A percentile compares a stretch with the other conserved stretches of the same genome.
Conservation (phyloP, 2,888 invertebrate genomes). For the Ecliptopera silaceata region DNA sequence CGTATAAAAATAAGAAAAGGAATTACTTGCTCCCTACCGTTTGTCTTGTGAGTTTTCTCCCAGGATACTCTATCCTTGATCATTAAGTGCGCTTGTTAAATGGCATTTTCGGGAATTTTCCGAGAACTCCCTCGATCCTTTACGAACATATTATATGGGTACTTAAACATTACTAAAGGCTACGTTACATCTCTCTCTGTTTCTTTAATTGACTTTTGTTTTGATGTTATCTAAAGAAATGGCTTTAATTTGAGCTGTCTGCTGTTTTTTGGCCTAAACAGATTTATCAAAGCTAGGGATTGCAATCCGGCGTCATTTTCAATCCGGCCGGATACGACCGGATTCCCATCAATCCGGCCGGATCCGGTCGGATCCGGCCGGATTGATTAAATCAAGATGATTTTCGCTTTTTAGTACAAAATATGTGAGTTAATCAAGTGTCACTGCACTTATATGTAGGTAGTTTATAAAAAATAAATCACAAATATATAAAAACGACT, state of each 20-base stretch:
- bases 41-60: conserved; percentile 70
- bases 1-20: conserved; percentile 52
- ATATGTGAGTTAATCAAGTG: too few relatives aligned
- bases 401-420: too few relatives aligned
- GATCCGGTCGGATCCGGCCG: too few relatives aligned
- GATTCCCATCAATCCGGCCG: too few relatives aligned
- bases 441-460: too few relatives aligned
- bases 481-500: too few relatives aligned
- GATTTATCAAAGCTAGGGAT: too few relatives aligned
- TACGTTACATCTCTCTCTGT: conserved; percentile 19
- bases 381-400: too few relatives aligned
- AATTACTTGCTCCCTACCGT: conserved; percentile 64
- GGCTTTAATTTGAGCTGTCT: conserved; percentile 1
- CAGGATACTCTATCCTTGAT: conserved; percentile 59
- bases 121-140: conserved; percentile 28
- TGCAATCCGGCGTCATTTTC: too few relatives aligned
- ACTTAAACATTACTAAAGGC: conserved; percentile 26
- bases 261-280: not conserved
- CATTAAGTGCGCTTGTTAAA: conserved; percentile 72
- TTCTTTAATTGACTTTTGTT: conserved; percentile 27
- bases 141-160: conserved; percentile 31
- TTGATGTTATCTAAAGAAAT: conserved; percentile 18
- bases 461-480: too few relatives aligned
- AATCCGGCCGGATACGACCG: too few relatives aligned
- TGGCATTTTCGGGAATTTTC: conserved; percentile 51